Evolutionary conservation across 2,888 invertebrate species (phyloP).

Genomic region (Boloria euphrosyne): DNA sequence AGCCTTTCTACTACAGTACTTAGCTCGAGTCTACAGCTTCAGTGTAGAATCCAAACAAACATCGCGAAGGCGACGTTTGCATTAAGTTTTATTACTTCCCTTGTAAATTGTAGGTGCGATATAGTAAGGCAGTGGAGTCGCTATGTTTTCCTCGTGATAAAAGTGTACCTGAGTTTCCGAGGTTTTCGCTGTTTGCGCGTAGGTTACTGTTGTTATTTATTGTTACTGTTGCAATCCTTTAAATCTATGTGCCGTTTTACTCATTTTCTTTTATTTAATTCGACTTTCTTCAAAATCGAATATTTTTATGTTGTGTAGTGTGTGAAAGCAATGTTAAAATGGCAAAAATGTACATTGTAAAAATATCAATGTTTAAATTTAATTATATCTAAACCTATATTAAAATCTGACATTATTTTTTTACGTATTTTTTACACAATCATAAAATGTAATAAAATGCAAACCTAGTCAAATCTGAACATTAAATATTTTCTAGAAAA

Average conservation of each 20-base stretch:
- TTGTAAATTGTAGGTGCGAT: conserved; percentile 74
- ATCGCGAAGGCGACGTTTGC: conserved; percentile 66
- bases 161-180: conserved; percentile 54
- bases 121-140: conserved; percentile 54
- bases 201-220: conserved; percentile 43
- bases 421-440: no score
- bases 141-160: conserved; percentile 64
- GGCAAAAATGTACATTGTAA: no score
- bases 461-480: no score
- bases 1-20: conserved; percentile 47
- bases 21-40: conserved; percentile 56
- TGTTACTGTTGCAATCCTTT: conserved; percentile 21
- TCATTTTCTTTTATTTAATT: no score
- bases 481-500: no score
- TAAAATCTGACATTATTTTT: no score
- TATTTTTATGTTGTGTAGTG: no score
- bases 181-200: conserved; percentile 50
- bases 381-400: no score
- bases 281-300: no score
- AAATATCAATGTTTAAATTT: no score
- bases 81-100: conserved; percentile 79
- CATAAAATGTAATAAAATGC: no score
- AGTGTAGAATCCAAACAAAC: conserved; percentile 69
- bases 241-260: background rate
- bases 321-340: no score